Evolutionary conservation across 1,140 invertebrate species (phyloP).

Genomic region (Listronotus oregonensis): DNA sequence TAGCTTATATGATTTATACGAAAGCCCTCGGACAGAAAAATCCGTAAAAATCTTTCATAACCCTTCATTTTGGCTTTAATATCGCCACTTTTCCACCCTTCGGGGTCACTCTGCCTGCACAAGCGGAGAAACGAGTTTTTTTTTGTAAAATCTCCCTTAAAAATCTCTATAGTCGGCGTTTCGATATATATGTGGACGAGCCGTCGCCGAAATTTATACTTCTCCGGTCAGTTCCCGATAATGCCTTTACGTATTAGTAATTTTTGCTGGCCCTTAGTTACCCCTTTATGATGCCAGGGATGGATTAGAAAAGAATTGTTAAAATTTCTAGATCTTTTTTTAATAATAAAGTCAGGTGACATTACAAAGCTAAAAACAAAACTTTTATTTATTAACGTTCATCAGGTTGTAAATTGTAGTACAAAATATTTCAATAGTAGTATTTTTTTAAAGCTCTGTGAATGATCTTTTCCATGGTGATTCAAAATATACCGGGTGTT

Average conservation of each 20-base stretch:
- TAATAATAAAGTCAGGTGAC: too few relatives aligned
- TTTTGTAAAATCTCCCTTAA: conserved; percentile 33
- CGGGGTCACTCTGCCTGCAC: not conserved
- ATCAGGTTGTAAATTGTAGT: too few relatives aligned
- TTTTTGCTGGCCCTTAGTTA: conserved; percentile 33
- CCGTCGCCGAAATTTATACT: conserved; percentile 28
- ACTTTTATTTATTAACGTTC: too few relatives aligned
- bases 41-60: conserved; percentile 38
- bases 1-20: conserved; percentile 35
- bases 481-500: too few relatives aligned
- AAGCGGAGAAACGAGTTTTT: conserved; percentile 10
- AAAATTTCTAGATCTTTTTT: too few relatives aligned
- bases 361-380: too few relatives aligned
- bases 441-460: too few relatives aligned
- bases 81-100: conserved; percentile 29
- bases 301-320: not conserved
- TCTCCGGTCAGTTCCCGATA: conserved; percentile 26
- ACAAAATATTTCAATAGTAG: too few relatives aligned
- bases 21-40: conserved; percentile 30
- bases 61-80: conserved; percentile 35
- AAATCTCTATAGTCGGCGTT: conserved; percentile 34
- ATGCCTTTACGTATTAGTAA: conserved; percentile 37
- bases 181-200: conserved; percentile 24
- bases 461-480: too few relatives aligned
- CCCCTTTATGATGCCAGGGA: conserved; percentile 21